A percentile compares a stretch with the other conserved stretches of the same genome.
These are phyloP conservation scores for Triplophysa yarkandensis DNA, from an alignment of 2,797 vertebrate genomes.

Conservation along the genomic window DNA sequence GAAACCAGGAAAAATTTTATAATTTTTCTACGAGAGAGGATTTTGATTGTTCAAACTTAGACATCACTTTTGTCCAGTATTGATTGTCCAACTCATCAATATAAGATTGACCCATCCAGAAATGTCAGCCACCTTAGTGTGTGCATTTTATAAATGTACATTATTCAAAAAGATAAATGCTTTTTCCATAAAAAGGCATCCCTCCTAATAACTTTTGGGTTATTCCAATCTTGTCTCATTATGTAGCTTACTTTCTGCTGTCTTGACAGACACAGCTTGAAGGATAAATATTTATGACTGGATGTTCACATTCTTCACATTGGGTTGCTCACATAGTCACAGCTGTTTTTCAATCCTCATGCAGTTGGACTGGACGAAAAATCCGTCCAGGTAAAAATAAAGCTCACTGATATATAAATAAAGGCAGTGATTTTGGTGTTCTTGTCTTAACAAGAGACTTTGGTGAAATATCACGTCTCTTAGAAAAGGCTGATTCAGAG, in stretches of 20 bases:
- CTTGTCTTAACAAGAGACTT: background rate
- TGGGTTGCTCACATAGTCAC: background rate
- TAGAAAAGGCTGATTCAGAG: conserved; percentile 13
- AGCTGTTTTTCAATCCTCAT: background rate
- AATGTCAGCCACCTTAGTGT: background rate
- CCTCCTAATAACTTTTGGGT: background rate
- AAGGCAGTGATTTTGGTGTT: background rate
- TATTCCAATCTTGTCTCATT: background rate
- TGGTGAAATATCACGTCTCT: conserved; percentile 5
- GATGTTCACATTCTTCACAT: background rate
- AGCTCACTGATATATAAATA: background rate
- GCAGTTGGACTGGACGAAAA: background rate
- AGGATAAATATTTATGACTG: background rate
- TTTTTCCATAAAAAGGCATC: background rate
- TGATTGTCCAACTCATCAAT: no score
- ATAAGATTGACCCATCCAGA: background rate
- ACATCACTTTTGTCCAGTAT: no score
- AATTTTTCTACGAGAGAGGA: no score
- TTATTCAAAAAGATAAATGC: background rate
- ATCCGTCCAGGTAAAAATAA: background rate
- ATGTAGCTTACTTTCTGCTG: background rate
- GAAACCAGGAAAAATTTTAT: no score
- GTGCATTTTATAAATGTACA: background rate
- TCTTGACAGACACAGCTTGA: background rate
- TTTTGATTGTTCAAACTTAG: no score